Evolutionary conservation across 1,140 invertebrate genomes (phyloP).

Genomic region (Harlomillsia oculata): DNA sequence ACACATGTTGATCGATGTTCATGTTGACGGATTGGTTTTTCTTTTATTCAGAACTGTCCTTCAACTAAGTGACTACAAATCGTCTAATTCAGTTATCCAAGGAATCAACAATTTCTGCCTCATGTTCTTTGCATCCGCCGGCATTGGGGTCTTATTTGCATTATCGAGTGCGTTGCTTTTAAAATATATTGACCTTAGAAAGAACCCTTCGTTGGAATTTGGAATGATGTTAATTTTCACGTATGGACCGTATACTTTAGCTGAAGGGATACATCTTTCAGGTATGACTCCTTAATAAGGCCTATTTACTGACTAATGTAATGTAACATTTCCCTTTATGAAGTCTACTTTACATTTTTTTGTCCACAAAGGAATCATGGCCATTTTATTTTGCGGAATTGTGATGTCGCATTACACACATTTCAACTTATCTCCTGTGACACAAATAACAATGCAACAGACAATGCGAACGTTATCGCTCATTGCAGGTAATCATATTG

Average conservation of each 20-base stretch:
- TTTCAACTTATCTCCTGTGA: conserved; percentile 94
- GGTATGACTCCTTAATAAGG: conserved; percentile 47
- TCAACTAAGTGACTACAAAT: conserved; percentile 61
- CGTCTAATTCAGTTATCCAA: conserved; percentile 74
- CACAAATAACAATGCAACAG: conserved; percentile 98
- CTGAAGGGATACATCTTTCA: conserved; percentile 91
- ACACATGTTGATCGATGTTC: not conserved
- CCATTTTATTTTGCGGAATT: conserved; percentile 96
- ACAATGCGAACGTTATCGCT: conserved; percentile 95
- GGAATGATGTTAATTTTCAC: conserved; percentile 97
- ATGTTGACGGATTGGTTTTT: not conserved
- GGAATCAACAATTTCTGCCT: conserved; percentile 84
- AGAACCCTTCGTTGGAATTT: conserved; percentile 96
- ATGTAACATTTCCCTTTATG: too few relatives aligned
- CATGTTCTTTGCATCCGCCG: conserved; percentile 97
- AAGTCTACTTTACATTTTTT: too few relatives aligned
- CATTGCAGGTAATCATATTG: conserved; percentile 68
- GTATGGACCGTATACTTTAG: conserved; percentile 94
- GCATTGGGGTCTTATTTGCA: conserved; percentile 91
- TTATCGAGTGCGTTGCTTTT: conserved; percentile 78
- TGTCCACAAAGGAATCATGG: conserved; percentile 99
- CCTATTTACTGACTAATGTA: not conserved
- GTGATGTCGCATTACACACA: conserved; percentile 99
- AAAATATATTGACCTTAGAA: conserved; percentile 83
- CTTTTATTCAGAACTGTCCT: conserved; percentile 41